phyloP scores from a whole-genome alignment of 1,140 invertebrate species.

The Andrena cerasifolii region DNA sequence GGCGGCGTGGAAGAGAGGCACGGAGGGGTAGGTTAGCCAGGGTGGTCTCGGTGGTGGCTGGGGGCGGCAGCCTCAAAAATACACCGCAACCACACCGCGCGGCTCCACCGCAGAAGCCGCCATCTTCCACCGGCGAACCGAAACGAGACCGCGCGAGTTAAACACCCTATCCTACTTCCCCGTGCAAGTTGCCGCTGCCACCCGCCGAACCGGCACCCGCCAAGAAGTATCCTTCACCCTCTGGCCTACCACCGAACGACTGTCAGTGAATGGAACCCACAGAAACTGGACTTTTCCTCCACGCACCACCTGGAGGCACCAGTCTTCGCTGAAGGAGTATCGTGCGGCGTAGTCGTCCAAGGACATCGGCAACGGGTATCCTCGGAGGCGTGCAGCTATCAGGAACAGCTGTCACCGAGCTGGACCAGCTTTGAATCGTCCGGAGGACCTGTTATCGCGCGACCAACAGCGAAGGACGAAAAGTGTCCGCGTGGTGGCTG shows the following conservation, averaged over 20 bases:
- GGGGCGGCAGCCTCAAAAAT: constrained; percentile 83
- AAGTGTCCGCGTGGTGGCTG: background rate
- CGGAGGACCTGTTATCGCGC: background rate
- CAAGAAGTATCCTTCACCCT: constrained; percentile 42
- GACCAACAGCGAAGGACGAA: background rate
- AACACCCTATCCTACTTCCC: constrained; percentile 74
- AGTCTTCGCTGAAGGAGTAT: too few species aligned
- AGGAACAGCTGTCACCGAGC: too few species aligned
- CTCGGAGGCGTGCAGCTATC: too few species aligned
- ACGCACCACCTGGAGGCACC: too few species aligned
- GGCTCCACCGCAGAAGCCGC: constrained; percentile 83
- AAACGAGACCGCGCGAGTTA: constrained; percentile 81
- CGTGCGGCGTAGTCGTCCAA: too few species aligned
- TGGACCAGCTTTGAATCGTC: too few species aligned
- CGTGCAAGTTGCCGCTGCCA: constrained; percentile 67
- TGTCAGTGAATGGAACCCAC: background rate
- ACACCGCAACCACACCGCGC: constrained; percentile 83
- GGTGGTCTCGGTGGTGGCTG: constrained; percentile 73
- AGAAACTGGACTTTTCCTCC: background rate
- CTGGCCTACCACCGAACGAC: background rate
- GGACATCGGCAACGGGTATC: too few species aligned
- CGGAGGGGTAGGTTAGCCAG: constrained; percentile 68
- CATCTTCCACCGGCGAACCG: constrained; percentile 81
- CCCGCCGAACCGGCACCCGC: constrained; percentile 57
- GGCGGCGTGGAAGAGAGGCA: constrained; percentile 71